Base-by-base conservation (phyloP, 1,140 invertebrate genomes). In the Cotesia chilonis region DNA sequence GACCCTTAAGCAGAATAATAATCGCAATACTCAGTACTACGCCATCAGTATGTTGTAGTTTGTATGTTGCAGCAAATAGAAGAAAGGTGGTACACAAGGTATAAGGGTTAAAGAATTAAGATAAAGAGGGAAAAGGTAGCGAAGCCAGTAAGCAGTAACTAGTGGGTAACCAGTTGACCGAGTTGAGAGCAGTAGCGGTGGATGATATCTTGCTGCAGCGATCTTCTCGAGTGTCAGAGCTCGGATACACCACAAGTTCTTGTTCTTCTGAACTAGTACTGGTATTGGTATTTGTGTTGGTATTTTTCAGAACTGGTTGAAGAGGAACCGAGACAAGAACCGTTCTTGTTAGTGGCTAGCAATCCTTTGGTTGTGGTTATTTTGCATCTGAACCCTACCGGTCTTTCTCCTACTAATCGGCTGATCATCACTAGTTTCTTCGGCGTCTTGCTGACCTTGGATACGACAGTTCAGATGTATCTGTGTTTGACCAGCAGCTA, bases 261-360 rank as follows among this genome's bases (percentile, higher is more conserved):
- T 78, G 74, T 79, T 78, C 60, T 71, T 63, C 77, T 75, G 28
- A 28, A 28, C 28, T 28, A 28, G 28, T 28, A 28, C 28, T 28
- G 3, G 28, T 28, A 28, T 28, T 28, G 28, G 28, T 28, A 28
- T 28, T 28, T 2, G 28, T 28, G 28, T 28, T 28, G 77, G 78
- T 78, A 76, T 68, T 75, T 76, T 68, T 59, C 69, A 59, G 28
- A n/a, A 3, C 28, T 28, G 28, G 28, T 28, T 70, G 36, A 14
- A 61, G 41, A 47, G 41, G 17, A 60, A 69, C 63, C 55, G 17
- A 61, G 12, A 47, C 59, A 63, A 69, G 59, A 59, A 57, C 65
- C 63, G 70, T 68, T 75, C 83, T 84, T 83, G 83, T 84, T 86
- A 86, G 83, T 75, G 78, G 77, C 80, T 81, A 80, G 83, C 83